Evolutionary conservation across 2,888 invertebrate genomes (phyloP), one percentile per base, ranked within the genome.

Genomic region (Phyto melanocephala): DNA sequence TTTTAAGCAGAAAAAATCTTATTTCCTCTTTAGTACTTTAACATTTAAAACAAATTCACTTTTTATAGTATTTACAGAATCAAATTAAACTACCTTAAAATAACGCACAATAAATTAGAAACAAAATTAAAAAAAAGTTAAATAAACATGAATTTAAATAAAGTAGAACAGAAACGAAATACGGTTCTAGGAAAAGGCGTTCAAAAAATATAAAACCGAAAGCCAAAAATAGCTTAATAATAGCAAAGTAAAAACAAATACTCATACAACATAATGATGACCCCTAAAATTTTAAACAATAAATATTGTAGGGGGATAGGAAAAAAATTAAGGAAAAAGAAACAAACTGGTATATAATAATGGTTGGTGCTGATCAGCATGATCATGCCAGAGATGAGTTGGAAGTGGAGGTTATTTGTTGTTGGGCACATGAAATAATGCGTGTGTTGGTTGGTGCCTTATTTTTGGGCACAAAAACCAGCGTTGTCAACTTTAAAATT

Each of bases 311-410:
- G 35, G 17, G 17, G 45, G 47, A 50, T 54, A 28, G 33, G 62
- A 62, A 62, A 74, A 52, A 13, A 60, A 60, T 5, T 28, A 28
- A 5, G 3, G 28, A 28, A 28, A 28, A 6, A 3, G 6, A 28
- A 28, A 28, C 28, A 28, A 28, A 28, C 28, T 28, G 6, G 28
- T 5, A 5, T 28, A 54, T 75, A 54, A 75, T 56, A 33, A 65
- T 28, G 54, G 45, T 28, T 65, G 45, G 15, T 40, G 74, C n/a
- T 54, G 74, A 63, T 52, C 52, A 63, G 33, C 42, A 42, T 54
- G 33, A 74, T 42, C 42, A 54, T 35, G 47, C 11, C 22, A 35
- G 58, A 71, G 35, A 58, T 28, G 52, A 15, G 54, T 17, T 56
- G 56, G 5, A 33, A 10, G 17, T 15, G 17, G 33, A 1, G 17